Evolutionary conservation across 2,797 vertebrate species (phyloP).

Genomic region (Onychomys torridus): DNA sequence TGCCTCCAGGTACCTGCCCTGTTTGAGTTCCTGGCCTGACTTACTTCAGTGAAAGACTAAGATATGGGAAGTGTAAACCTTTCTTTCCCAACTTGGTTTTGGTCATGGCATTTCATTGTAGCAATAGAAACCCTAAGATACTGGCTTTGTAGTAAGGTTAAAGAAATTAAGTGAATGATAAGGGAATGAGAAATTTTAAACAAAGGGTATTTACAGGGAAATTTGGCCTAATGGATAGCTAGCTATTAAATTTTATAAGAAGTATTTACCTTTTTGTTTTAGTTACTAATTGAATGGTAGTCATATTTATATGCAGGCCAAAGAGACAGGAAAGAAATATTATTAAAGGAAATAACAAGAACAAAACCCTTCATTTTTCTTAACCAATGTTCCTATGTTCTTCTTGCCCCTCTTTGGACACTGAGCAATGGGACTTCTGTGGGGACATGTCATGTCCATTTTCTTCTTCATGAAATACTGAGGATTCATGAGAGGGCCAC

Average conservation of each 20-base stretch:
- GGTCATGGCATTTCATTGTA: neutral
- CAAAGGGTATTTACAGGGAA: neutral
- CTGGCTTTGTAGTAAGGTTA: neutral
- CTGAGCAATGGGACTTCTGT: no score
- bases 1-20: neutral
- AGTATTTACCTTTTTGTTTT: neutral
- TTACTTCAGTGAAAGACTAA: neutral
- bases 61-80: neutral
- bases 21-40: neutral
- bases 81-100: neutral
- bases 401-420: neutral
- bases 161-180: neutral
- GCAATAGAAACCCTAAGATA: neutral
- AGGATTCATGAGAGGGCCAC: neutral
- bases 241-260: constrained; percentile 35
- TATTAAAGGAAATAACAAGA: neutral
- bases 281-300: neutral
- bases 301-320: neutral
- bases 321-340: constrained; percentile 15
- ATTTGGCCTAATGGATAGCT: neutral
- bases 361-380: neutral
- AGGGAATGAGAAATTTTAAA: neutral
- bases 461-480: neutral
- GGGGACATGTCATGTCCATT: neutral
- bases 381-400: neutral